Evolutionary conservation across 2,797 vertebrate genomes (phyloP).

Genomic region (Sorex maritimensis): DNA sequence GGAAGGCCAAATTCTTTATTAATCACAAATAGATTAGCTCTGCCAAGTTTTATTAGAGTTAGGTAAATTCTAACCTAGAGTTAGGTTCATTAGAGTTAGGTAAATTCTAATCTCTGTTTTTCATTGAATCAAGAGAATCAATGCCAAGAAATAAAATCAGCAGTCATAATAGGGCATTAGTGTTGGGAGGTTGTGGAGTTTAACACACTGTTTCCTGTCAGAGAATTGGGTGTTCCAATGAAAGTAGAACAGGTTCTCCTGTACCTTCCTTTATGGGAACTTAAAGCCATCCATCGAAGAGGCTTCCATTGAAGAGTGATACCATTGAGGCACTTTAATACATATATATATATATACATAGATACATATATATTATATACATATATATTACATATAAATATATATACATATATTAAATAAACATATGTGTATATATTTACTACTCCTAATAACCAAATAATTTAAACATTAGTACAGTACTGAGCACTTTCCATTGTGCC

Average conservation of each 20-base stretch:
- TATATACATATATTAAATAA: too few relatives aligned
- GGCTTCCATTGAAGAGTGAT: too few relatives aligned
- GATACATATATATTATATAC: too few relatives aligned
- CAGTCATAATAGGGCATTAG: neutral
- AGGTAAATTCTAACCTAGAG: neutral
- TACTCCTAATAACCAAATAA: neutral
- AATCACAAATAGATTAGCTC: neutral
- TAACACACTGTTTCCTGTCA: neutral
- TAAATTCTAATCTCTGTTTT: conserved; percentile 38
- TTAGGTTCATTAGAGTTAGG: neutral
- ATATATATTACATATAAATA: neutral
- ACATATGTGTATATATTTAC: neutral
- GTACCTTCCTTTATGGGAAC: neutral
- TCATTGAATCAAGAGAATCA: conserved; percentile 49
- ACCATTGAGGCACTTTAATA: neutral
- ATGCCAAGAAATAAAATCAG: conserved; percentile 54
- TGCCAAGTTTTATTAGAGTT: neutral
- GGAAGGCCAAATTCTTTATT: conserved; percentile 34
- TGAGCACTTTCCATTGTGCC: neutral
- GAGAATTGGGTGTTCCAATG: neutral
- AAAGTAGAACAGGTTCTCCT: neutral
- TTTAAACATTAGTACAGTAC: neutral
- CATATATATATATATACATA: too few relatives aligned
- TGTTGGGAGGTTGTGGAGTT: neutral
- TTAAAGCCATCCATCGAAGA: neutral